phyloP scores from a whole-genome alignment of 2,888 invertebrate species.

The Eristalis intricaria region DNA sequence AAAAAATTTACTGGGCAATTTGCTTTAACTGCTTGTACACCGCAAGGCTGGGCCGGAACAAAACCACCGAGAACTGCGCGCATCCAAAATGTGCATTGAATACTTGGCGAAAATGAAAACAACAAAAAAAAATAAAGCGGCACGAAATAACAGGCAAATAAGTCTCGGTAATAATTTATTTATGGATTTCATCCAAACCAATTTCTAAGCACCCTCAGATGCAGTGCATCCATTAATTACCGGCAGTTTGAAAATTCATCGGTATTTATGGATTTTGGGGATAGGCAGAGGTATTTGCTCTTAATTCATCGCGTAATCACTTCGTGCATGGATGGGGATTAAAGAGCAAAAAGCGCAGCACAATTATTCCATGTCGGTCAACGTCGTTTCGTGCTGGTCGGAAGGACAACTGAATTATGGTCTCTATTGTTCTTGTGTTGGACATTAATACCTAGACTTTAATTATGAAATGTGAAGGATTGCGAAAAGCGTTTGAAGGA shows the following conservation, averaged over 20 bases:
- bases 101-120: neutral
- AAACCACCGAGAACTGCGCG: neutral
- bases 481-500: too few species aligned
- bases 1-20: constrained; percentile 39
- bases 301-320: too few species aligned
- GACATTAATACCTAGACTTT: too few species aligned
- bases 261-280: neutral
- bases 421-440: too few species aligned
- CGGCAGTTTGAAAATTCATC: neutral
- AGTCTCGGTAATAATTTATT: constrained; percentile 15
- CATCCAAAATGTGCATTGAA: constrained; percentile 22
- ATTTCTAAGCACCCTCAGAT: neutral
- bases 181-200: neutral
- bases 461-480: too few species aligned
- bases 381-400: too few species aligned
- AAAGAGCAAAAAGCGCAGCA: too few species aligned
- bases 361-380: too few species aligned
- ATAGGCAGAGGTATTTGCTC: neutral
- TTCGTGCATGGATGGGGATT: too few species aligned
- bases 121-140: neutral
- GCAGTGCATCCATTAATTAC: neutral
- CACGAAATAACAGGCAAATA: neutral
- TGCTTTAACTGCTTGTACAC: constrained; percentile 33
- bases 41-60: neutral
- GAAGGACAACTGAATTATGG: too few species aligned